Evolutionary conservation across 2,797 vertebrate genomes (phyloP).

Genomic region (Muscicapa striata): DNA sequence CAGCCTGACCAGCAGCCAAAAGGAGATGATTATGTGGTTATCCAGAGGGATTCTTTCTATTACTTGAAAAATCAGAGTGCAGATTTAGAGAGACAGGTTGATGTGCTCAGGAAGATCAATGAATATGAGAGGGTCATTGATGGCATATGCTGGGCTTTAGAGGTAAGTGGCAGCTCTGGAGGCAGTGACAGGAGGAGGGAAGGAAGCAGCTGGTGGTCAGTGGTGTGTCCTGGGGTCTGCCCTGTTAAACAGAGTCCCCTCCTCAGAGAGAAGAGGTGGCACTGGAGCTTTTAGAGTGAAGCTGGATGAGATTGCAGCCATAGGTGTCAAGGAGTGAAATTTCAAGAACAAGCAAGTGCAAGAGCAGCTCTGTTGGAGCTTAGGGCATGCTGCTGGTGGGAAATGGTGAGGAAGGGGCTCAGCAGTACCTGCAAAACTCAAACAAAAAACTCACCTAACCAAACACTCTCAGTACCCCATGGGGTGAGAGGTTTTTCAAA

Average conservation of each 20-base stretch:
- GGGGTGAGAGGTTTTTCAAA: not conserved
- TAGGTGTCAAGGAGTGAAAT: not conserved
- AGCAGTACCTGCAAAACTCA: not conserved
- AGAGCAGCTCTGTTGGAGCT: not conserved
- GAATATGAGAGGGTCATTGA: conserved; percentile 49
- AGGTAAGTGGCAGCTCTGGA: not conserved
- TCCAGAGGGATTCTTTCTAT: conserved; percentile 66
- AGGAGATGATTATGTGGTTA: conserved; percentile 64
- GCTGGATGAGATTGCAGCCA: not conserved
- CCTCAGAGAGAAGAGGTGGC: not conserved
- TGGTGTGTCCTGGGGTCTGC: not conserved
- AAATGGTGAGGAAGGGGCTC: not conserved
- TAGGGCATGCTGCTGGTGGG: accelerated
- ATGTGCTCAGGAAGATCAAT: conserved; percentile 64
- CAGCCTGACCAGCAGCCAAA: conserved; percentile 57
- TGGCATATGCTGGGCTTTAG: conserved; percentile 52
- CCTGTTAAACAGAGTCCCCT: not conserved
- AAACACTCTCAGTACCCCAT: not conserved
- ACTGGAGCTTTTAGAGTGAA: not conserved
- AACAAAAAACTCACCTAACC: not conserved
- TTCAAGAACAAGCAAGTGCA: not conserved
- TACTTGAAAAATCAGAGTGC: conserved; percentile 66
- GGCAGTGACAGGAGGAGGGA: not conserved
- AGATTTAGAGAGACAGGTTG: conserved; percentile 68
- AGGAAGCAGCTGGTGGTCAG: not conserved